A percentile compares a stretch with the other conserved stretches of the same genome.
phyloP scores from a whole-genome alignment of 2,888 invertebrate species.

The Herminia tarsipennalis region DNA sequence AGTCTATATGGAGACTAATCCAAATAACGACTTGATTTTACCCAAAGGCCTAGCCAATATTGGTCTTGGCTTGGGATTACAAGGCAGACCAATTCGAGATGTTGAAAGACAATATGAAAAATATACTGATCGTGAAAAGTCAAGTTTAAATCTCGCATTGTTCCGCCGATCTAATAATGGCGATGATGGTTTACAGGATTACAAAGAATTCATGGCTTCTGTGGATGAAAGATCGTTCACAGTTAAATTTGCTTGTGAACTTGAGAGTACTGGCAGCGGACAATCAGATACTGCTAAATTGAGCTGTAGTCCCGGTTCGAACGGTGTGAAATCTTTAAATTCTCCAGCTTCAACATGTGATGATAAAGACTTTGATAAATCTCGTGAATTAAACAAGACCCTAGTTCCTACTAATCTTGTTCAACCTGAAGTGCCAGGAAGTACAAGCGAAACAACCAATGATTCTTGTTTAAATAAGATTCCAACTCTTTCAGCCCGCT shows the following conservation, averaged over 20 bases:
- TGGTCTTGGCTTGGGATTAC: slow-evolving; percentile 63
- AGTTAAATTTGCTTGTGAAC: slow-evolving; percentile 16
- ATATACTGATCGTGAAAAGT: slow-evolving; percentile 46
- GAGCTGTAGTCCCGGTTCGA: neutral
- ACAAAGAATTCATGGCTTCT: slow-evolving; percentile 9
- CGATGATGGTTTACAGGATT: slow-evolving; percentile 5
- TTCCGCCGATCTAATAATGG: slow-evolving; percentile 31
- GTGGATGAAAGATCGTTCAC: slow-evolving; percentile 5
- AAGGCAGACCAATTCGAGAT: slow-evolving; percentile 61
- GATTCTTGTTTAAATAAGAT: slow-evolving; percentile 5
- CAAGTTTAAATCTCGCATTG: slow-evolving; percentile 38
- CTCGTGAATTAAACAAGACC: no score
- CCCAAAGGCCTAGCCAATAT: slow-evolving; percentile 64
- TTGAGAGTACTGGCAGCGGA: slow-evolving; percentile 4
- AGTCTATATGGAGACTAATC: slow-evolving; percentile 52
- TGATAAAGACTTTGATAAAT: neutral
- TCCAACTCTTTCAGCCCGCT: slow-evolving; percentile 1
- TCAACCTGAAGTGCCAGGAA: neutral
- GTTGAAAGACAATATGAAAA: slow-evolving; percentile 59
- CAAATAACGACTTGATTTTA: slow-evolving; percentile 44
- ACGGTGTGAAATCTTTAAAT: neutral
- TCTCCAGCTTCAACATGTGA: slow-evolving; percentile 4
- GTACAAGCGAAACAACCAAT: neutral
- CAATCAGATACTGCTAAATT: neutral
- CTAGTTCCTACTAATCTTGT: neutral